Base-by-base conservation (phyloP, 1,140 invertebrate species). In the Bombus consobrinus region DNA sequence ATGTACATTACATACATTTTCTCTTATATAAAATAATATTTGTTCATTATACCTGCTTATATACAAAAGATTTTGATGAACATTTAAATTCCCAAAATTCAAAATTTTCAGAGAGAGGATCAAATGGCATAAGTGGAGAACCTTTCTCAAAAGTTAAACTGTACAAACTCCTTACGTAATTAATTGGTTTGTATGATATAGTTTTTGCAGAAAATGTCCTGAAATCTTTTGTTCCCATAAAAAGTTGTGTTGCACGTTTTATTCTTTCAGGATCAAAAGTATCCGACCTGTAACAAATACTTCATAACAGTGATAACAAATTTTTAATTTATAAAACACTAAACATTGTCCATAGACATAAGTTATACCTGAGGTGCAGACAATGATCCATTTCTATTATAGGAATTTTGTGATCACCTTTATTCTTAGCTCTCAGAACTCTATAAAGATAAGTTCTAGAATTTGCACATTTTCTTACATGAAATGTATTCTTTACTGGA, bases 391-490 rank as follows among this genome's bases (percentile, higher is more conserved):
- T 28, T 88, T 95, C 95, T 28, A 62, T 3, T 53, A 95, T 89
- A 4, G 95, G 92, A 77, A 93, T 13, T 76, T 74, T 88, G 10
- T 90, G 72, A 8, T 93, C 82, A 22, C 78, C 1, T 18, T n/a
- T 0, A 75, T 92, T 15, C 83, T 95, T 96, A 18, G 94, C 84
- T 64, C 95, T 89, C 4, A 95, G 93, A 88, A 96, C 95, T 92
- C 97, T 96, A 91, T 97, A 98, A 39, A 97, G 91, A 92, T 98
- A 98, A 71, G 96, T 97, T 80, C 97, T 95, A 22, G 95, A 96
- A 62, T 93, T 94, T 64, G 96, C 96, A 88, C 95, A 94, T 85
- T 93, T 95, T 89, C 96, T 96, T 34, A 96, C 96, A 94, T 96
- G 95, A 89, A 97, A 97, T 25, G 95, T 90, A 79, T 96, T 90